Percentiles rank a stretch among this genome's conserved stretches.
phyloP scores from a whole-genome alignment of 2,797 vertebrate genomes.

The Muraenolepis orangiensis region DNA sequence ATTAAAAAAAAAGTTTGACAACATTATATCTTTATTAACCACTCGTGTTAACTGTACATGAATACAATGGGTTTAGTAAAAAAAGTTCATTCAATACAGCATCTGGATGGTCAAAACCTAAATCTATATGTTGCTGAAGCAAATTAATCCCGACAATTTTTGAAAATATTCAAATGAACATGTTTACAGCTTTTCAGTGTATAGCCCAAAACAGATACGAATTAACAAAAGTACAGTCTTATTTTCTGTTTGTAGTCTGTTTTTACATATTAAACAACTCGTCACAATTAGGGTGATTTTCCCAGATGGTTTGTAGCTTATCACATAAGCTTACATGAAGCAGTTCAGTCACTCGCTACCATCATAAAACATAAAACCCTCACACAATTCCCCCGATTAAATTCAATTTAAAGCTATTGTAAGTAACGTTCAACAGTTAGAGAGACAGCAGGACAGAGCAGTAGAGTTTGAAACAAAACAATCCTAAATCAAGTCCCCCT shows the following conservation, averaged over 20 bases:
- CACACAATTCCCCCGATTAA: neutral
- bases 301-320: neutral
- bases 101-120: neutral
- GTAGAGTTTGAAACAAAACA: no score
- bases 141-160: neutral
- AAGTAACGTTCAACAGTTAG: no score
- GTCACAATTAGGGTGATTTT: neutral
- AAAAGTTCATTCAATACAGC: neutral
- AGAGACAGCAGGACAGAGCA: no score
- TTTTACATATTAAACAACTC: neutral
- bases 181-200: neutral
- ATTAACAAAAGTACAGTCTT: neutral
- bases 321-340: neutral
- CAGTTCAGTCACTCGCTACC: neutral
- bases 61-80: neutral
- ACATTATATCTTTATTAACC: neutral
- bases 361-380: neutral
- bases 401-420: neutral
- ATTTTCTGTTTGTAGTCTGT: neutral
- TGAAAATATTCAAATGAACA: neutral
- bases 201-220: neutral
- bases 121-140: neutral
- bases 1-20: neutral
- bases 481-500: no score
- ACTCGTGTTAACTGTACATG: neutral